Evolutionary conservation across 2,797 vertebrate species (phyloP).

Genomic region (Craterocephalus amniculus): DNA sequence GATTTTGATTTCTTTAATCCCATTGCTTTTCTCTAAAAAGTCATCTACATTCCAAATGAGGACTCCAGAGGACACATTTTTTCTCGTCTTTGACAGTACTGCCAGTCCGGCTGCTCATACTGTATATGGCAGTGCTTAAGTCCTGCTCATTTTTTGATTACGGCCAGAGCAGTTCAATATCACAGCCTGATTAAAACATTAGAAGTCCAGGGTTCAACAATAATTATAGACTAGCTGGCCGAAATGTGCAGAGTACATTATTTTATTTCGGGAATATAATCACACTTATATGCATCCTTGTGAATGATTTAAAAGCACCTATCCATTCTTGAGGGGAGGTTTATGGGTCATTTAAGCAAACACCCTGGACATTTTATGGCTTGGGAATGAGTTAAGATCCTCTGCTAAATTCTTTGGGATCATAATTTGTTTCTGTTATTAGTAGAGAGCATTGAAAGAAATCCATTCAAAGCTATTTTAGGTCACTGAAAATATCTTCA

Average conservation of each 20-base stretch:
- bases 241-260: conserved; percentile 66
- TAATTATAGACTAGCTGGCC: conserved; percentile 68
- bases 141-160: conserved; percentile 73
- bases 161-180: conserved; percentile 68
- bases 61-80: conserved; percentile 26
- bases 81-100: conserved; percentile 55
- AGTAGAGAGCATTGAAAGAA: conserved; percentile 4
- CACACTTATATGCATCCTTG: conserved; percentile 66
- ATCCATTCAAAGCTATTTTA: not conserved
- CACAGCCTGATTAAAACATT: conserved; percentile 73
- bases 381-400: conserved; percentile 48
- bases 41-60: conserved; percentile 71
- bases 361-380: conserved; percentile 57
- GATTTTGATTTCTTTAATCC: conserved; percentile 71
- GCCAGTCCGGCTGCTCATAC: conserved; percentile 49
- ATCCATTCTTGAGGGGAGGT: conserved; percentile 55
- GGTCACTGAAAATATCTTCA: too few species aligned
- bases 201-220: conserved; percentile 57
- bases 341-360: conserved; percentile 61
- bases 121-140: conserved; percentile 50
- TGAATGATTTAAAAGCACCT: conserved; percentile 60
- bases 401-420: conserved; percentile 36
- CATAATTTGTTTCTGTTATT: conserved; percentile 7
- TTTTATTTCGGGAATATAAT: conserved; percentile 74
- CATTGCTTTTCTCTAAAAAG: conserved; percentile 67